Percentiles rank a stretch among this genome's conserved stretches.
Conservation (phyloP, 2,113 vertebrate species). For the Aleadryas rufinucha region DNA sequence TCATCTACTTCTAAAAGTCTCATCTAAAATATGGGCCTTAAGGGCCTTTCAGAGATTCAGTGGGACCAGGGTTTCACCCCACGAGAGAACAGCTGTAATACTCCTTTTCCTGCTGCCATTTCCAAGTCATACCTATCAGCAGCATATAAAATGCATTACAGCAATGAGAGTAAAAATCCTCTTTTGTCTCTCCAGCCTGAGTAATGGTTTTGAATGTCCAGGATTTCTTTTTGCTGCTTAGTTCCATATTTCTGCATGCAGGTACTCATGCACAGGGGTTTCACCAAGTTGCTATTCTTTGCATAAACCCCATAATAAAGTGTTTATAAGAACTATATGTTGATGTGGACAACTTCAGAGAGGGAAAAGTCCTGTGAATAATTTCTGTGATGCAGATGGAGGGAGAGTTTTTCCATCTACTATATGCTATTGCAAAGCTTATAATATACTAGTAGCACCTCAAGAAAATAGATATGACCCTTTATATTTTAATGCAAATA, state of each 20-base stretch:
- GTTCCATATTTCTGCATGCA: neutral
- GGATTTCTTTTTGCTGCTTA: neutral
- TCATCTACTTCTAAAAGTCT: neutral
- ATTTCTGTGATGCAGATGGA: neutral
- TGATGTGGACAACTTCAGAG: neutral
- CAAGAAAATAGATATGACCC: neutral
- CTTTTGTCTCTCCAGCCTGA: neutral
- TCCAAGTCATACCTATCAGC: neutral
- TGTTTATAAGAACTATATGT: neutral
- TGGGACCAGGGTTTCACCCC: neutral
- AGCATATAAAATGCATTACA: neutral
- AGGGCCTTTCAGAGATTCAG: neutral
- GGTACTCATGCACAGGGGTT: neutral
- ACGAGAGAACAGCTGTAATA: neutral
- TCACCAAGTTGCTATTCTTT: neutral
- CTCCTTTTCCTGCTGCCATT: neutral
- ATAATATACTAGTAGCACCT: too few species aligned
- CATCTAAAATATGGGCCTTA: neutral
- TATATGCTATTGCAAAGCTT: neutral
- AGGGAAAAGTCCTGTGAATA: neutral
- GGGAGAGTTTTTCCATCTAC: neutral
- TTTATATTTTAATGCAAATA: neutral
- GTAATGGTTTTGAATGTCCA: neutral
- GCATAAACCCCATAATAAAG: neutral
- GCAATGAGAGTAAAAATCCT: neutral